These are phyloP conservation scores for Oreochromis niloticus DNA, from an alignment of 2,113 vertebrate species.

Conservation along the genomic window DNA sequence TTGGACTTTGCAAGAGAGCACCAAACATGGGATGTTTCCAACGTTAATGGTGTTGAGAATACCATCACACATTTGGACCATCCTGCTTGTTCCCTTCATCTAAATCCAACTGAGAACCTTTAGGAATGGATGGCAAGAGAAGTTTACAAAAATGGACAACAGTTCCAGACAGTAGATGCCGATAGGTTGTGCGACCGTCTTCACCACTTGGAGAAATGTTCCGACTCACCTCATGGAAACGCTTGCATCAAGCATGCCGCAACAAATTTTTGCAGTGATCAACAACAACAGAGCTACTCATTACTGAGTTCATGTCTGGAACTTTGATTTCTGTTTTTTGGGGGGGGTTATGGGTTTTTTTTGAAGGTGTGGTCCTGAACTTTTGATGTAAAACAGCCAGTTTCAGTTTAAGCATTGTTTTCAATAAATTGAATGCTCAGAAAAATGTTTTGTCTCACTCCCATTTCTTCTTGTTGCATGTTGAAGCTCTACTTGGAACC, in stretches of 20 bases:
- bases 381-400: background rate
- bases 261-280: background rate
- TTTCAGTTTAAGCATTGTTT: background rate
- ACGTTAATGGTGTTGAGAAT: accelerated
- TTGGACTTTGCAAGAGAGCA: background rate
- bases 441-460: background rate
- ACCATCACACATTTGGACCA: background rate
- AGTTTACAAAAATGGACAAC: background rate
- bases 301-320: background rate
- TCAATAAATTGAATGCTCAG: background rate
- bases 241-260: background rate
- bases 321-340: background rate
- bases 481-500: background rate
- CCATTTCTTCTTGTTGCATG: background rate
- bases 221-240: background rate
- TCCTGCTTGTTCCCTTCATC: background rate
- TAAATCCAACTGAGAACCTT: background rate
- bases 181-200: background rate
- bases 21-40: background rate
- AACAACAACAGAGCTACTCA: accelerated
- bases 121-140: background rate
- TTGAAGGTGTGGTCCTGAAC: background rate
- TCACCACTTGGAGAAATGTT: background rate
- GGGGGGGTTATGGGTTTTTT: background rate
- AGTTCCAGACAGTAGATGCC: accelerated